Evolutionary conservation across 2,888 invertebrate genomes (phyloP), one percentile per base, ranked within the genome.

Genomic region (Chalcis sispes): DNA sequence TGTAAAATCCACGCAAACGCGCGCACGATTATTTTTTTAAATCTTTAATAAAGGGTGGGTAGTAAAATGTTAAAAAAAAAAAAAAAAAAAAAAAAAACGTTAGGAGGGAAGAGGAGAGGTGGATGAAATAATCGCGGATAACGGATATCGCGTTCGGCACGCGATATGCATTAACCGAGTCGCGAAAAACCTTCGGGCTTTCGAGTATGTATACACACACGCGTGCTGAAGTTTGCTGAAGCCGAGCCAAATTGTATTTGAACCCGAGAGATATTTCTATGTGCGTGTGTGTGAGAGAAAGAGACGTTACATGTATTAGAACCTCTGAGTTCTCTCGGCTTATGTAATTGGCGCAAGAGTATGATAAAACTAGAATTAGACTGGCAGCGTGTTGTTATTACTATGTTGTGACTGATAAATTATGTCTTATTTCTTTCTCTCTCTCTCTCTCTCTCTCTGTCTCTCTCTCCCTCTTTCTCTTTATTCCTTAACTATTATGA

Each of bases 291-390:
- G 29, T 50, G n/a, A 62, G 46, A n/a, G 36, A 8, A 10, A 7
- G 4, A 36, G 36, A 4, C 15, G 42, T 13, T 32, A 15, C 50
- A n/a, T 46, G 42, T 54, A 42, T 46, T 27, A 36, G n/a, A n/a
- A n/a, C n/a, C 29, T 54, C 65, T 52, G 7, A 23, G 20, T 7
- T 48, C 27, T 54, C 54, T 25, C 40, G 3, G 72, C 56, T 75
- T 78, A 72, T 75, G 77, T 59, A 78, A 77, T 40, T 64, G 36
- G 36, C 58, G 59, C 36, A 25, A 18, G 18, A 18, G 54, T 20
- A 42, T 54, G 69, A 78, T 75, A 78, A 78, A 75, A 72, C 72
- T 76, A 72, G 75, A 78, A 75, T 78, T 75, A 78, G 78, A 78
- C 78, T 59, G 72, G 52, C 72, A 27, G 65, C 65, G 61, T 67